phyloP scores from a whole-genome alignment of 1,140 invertebrate species.

The Saccostrea cuccullata region DNA sequence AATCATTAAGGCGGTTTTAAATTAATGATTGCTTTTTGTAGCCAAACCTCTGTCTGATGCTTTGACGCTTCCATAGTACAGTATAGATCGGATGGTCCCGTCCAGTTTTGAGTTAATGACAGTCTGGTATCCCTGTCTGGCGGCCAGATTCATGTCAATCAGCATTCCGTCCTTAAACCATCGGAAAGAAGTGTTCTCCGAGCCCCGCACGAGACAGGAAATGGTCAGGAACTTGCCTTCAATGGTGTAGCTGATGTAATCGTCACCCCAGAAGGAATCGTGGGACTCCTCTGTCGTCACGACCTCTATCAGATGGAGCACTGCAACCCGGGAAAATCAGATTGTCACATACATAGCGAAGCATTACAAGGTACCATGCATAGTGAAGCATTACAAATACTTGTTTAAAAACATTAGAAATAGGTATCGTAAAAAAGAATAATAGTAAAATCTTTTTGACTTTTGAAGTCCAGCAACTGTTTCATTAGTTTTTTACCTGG shows the following conservation, averaged over 20 bases:
- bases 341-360: too few species aligned
- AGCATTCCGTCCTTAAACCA: slow-evolving; percentile 64
- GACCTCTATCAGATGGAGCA: slow-evolving; percentile 24
- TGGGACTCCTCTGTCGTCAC: background rate
- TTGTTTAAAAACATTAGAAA: too few species aligned
- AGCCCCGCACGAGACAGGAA: slow-evolving; percentile 61
- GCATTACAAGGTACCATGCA: too few species aligned
- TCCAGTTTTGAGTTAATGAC: slow-evolving; percentile 44
- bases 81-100: slow-evolving; percentile 45
- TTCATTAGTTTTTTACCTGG: background rate
- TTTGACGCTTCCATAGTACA: slow-evolving; percentile 47
- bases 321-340: background rate
- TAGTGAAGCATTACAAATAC: too few species aligned
- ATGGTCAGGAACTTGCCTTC: slow-evolving; percentile 62
- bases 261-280: slow-evolving; percentile 22
- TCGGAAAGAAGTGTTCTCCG: slow-evolving; percentile 55
- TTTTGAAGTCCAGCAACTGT: too few species aligned
- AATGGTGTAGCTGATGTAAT: slow-evolving; percentile 29
- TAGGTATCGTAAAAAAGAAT: too few species aligned
- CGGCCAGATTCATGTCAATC: slow-evolving; percentile 31
- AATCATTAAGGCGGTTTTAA: background rate
- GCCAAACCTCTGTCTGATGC: slow-evolving; percentile 52
- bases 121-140: slow-evolving; percentile 24
- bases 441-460: too few species aligned
- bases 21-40: too few species aligned